phyloP scores from a whole-genome alignment of 2,797 vertebrate species.

The Coluber constrictor region DNA sequence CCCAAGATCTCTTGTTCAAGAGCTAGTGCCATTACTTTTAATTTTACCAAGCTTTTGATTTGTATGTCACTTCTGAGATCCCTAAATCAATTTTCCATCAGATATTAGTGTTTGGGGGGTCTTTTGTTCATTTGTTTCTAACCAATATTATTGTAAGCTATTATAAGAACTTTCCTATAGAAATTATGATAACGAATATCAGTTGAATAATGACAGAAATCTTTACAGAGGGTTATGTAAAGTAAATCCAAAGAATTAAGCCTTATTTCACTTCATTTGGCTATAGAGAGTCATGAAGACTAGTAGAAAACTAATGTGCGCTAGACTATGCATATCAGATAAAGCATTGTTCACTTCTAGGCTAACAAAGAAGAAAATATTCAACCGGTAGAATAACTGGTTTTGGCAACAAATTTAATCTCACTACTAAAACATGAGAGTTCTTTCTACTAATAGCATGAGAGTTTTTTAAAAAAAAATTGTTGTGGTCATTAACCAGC shows the following conservation, averaged over 20 bases:
- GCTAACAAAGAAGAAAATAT: neutral
- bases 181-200: neutral
- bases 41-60: neutral
- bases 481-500: neutral
- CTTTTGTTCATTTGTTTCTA: neutral
- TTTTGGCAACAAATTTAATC: neutral
- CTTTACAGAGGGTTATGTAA: neutral
- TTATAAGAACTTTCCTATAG: neutral
- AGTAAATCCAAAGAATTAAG: neutral
- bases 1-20: neutral
- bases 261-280: neutral
- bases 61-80: neutral
- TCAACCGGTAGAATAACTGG: neutral
- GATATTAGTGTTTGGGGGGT: neutral
- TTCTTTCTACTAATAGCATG: neutral
- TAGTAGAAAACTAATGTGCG: neutral
- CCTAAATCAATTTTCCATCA: neutral
- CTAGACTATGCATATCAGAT: neutral
- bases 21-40: neutral
- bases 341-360: neutral
- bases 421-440: neutral
- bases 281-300: neutral
- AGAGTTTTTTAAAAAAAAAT: neutral
- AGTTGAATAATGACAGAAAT: neutral
- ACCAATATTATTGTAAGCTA: neutral